Evolutionary conservation across 1,140 invertebrate species (phyloP).

Genomic region (Neodiprion lecontei): DNA sequence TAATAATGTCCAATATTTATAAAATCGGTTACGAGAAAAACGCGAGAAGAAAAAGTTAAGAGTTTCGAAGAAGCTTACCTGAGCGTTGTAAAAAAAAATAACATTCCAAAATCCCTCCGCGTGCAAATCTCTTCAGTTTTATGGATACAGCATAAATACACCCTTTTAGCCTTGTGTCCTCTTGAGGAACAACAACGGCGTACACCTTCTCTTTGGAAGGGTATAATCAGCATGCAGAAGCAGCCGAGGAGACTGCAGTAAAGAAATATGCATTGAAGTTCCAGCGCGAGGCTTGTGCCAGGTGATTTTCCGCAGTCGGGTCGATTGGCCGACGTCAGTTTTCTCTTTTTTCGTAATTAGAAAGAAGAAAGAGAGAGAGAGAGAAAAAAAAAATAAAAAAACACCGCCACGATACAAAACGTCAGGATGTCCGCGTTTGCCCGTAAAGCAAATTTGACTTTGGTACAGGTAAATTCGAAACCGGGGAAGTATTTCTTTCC

Average conservation of each 20-base stretch:
- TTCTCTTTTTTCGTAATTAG: background rate
- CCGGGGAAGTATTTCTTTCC: background rate
- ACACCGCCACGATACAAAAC: conserved; percentile 9
- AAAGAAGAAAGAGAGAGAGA: background rate
- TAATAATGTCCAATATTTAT: no score
- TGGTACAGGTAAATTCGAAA: conserved; percentile 20
- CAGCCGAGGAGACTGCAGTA: background rate
- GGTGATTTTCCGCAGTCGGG: background rate
- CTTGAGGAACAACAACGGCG: no score
- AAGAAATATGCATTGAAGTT: background rate
- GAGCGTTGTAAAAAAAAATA: no score
- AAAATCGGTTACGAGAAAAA: no score
- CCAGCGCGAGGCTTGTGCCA: background rate
- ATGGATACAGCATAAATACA: background rate
- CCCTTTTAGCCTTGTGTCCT: background rate
- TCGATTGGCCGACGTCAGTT: background rate
- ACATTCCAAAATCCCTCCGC: background rate
- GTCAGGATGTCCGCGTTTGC: conserved; percentile 29
- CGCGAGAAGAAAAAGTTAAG: no score
- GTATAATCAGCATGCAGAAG: background rate
- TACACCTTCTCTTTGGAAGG: background rate
- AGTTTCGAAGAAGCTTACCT: no score
- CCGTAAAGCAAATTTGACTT: conserved; percentile 33
- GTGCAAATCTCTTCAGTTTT: background rate
- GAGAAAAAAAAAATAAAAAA: conserved; percentile 7